Percentiles rank a stretch among this genome's conserved stretches.
Evolutionary conservation across 2,888 invertebrate genomes (phyloP).

Genomic region (Arrhopalites spinosus): DNA sequence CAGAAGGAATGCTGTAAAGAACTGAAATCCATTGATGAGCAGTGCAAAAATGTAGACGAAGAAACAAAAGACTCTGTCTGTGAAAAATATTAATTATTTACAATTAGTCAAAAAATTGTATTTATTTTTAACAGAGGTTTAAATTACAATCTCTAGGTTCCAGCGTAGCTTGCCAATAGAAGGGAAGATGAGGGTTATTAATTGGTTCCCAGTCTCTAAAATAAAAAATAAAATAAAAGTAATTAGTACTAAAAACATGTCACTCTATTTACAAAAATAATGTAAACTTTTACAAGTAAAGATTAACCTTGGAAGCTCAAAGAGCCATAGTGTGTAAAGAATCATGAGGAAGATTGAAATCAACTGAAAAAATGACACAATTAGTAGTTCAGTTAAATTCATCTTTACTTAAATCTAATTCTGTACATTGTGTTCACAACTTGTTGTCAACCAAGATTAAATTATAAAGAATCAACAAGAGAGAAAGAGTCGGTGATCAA

Average conservation of each 20-base stretch:
- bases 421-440: neutral
- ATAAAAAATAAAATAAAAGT: neutral
- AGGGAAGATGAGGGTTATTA: too few relatives aligned
- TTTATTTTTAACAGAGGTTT: neutral
- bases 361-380: neutral
- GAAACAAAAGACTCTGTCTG: conserved; percentile 35
- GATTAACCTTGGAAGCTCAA: conserved; percentile 15
- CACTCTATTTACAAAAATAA: too few relatives aligned
- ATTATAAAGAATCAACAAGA: neutral
- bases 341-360: conserved; percentile 32
- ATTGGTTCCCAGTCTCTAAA: conserved; percentile 7
- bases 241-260: too few relatives aligned
- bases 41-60: conserved; percentile 34
- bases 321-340: conserved; percentile 29
- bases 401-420: neutral
- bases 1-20: conserved; percentile 30
- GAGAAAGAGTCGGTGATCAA: neutral
- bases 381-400: neutral
- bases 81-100: neutral
- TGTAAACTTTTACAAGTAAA: neutral
- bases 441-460: neutral
- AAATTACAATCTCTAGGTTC: conserved; percentile 25
- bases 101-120: neutral
- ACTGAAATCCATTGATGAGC: conserved; percentile 33
- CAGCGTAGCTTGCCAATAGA: conserved; percentile 26